phyloP scores from a whole-genome alignment of 2,797 vertebrate genomes.

The Sebastes reedi region DNA sequence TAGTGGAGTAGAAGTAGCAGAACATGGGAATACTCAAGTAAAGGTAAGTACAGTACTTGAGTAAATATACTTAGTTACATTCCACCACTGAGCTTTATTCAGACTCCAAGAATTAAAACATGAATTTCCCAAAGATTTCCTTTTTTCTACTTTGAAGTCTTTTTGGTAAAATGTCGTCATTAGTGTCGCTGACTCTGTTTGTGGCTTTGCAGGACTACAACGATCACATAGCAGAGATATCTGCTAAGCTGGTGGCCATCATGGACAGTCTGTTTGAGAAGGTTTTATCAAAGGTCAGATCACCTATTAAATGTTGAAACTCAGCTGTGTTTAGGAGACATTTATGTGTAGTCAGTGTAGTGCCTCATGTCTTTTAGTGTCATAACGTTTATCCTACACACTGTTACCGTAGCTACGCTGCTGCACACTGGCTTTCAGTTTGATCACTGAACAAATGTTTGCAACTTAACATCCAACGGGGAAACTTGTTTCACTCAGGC shows the following conservation, averaged over 20 bases:
- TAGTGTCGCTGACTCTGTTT: background rate
- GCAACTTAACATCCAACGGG: no score
- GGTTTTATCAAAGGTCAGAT: constrained; percentile 90
- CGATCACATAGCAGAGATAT: constrained; percentile 96
- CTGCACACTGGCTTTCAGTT: no score
- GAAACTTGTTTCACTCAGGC: no score
- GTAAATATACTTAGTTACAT: no score
- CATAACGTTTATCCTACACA: no score
- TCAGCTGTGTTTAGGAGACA: no score
- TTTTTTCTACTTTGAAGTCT: background rate
- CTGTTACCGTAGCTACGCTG: no score
- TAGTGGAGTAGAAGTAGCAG: background rate
- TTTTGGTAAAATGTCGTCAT: background rate
- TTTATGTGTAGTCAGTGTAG: no score
- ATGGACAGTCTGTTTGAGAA: constrained; percentile 99
- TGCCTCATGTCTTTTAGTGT: no score
- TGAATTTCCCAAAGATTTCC: background rate
- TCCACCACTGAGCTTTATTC: background rate
- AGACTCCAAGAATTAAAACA: background rate
- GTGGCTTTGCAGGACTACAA: constrained; percentile 91
- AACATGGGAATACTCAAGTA: background rate
- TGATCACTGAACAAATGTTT: no score
- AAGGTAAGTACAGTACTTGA: background rate
- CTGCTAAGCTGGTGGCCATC: constrained; percentile 96
- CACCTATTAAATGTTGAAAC: no score